These are phyloP conservation scores for Tympanuchus pallidicinctus DNA, from an alignment of 2,113 vertebrate genomes.

Conservation along the genomic window DNA sequence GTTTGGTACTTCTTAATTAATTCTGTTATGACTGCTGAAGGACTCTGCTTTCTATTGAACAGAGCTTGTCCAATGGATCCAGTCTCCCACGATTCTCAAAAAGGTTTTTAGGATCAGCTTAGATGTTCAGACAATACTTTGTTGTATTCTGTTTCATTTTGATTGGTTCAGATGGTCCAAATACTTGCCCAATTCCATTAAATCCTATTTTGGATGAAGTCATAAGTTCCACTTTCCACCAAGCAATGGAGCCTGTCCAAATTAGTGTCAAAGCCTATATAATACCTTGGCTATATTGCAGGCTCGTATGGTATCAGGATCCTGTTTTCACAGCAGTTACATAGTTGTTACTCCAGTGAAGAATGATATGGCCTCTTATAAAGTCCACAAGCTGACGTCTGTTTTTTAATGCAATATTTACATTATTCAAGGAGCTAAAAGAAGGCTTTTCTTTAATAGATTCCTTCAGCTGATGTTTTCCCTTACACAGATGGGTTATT, in stretches of 20 bases:
- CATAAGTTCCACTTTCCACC: slow-evolving; percentile 50
- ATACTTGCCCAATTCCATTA: slow-evolving; percentile 51
- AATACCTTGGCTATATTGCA: slow-evolving; percentile 55
- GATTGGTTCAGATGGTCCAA: slow-evolving; percentile 50
- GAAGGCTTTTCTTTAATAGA: slow-evolving; percentile 62
- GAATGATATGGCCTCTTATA: slow-evolving; percentile 63
- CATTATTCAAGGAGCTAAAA: slow-evolving; percentile 65
- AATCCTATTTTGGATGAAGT: slow-evolving; percentile 47
- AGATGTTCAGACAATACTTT: background rate
- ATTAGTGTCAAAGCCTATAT: slow-evolving; percentile 60
- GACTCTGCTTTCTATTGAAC: background rate
- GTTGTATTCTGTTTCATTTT: slow-evolving; percentile 34
- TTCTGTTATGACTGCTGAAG: background rate
- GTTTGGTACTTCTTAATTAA: background rate
- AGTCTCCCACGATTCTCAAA: background rate
- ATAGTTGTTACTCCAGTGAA: slow-evolving; percentile 61
- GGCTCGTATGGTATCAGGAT: slow-evolving; percentile 51
- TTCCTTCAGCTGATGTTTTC: slow-evolving; percentile 64
- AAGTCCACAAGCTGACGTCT: slow-evolving; percentile 61
- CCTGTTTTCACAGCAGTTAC: slow-evolving; percentile 68
- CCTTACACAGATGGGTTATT: slow-evolving; percentile 67
- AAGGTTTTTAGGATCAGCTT: background rate
- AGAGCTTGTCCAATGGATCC: background rate
- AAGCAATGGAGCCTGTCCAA: slow-evolving; percentile 50
- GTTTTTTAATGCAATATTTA: slow-evolving; percentile 71